phyloP scores from a whole-genome alignment of 2,888 invertebrate species.

The Athalia rosae region DNA sequence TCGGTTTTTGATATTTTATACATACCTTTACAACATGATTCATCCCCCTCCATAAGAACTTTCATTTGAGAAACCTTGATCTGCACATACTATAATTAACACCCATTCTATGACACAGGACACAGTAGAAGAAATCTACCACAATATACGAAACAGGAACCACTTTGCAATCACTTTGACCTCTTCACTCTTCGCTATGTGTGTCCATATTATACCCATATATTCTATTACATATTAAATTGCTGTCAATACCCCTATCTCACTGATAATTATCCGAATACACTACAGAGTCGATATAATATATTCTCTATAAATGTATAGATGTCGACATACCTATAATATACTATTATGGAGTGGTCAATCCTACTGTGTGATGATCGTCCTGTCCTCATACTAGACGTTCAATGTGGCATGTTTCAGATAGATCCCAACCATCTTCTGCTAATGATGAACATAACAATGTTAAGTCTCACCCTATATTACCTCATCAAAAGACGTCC shows the following conservation, averaged over 20 bases:
- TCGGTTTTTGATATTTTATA: too few species aligned
- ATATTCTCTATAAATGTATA: constrained; percentile 39
- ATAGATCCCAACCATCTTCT: constrained; percentile 77
- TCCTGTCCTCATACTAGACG: constrained; percentile 64
- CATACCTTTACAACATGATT: too few species aligned
- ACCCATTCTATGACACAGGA: neutral
- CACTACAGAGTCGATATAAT: constrained; percentile 3
- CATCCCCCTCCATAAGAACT: too few species aligned
- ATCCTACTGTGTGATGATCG: constrained; percentile 48
- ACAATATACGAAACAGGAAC: neutral
- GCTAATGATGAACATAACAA: constrained; percentile 76
- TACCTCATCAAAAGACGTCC: constrained; percentile 77
- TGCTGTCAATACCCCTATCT: constrained; percentile 26
- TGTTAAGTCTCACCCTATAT: constrained; percentile 71
- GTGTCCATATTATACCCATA: neutral
- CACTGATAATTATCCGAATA: constrained; percentile 1
- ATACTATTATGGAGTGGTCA: constrained; percentile 30
- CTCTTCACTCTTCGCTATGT: constrained; percentile 21
- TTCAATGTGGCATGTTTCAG: constrained; percentile 77
- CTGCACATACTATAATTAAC: constrained; percentile 8
- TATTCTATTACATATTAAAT: too few species aligned
- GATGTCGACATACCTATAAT: constrained; percentile 23
- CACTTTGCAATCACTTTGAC: constrained; percentile 13
- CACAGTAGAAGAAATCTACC: neutral
- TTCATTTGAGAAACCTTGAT: neutral